These are phyloP conservation scores for Zele albiditarsus DNA, from an alignment of 2,888 invertebrate genomes.

Conservation along the genomic window DNA sequence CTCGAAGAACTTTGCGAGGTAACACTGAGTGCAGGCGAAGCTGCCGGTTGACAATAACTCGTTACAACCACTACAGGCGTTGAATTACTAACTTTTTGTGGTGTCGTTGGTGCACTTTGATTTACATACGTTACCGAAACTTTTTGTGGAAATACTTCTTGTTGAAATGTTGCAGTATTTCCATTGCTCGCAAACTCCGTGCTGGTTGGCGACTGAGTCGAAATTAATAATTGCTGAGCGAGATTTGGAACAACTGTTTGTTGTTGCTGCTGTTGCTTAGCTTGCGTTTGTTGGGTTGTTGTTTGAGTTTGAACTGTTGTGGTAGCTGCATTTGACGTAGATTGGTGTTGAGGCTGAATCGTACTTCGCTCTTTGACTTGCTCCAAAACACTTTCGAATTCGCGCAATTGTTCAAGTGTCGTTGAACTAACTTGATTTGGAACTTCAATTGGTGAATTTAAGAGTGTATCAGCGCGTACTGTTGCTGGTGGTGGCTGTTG, in stretches of 20 bases:
- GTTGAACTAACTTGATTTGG: conserved; percentile 79
- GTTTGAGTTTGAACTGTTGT: conserved; percentile 67
- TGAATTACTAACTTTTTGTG: conserved; percentile 72
- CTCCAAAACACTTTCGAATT: conserved; percentile 87
- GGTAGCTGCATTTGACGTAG: conserved; percentile 55
- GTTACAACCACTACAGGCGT: conserved; percentile 77
- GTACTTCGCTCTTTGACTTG: conserved; percentile 86
- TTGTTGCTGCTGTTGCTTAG: conserved; percentile 55
- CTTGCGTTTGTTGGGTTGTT: conserved; percentile 55
- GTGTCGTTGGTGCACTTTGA: conserved; percentile 63
- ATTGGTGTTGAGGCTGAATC: conserved; percentile 74
- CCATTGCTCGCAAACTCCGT: conserved; percentile 62
- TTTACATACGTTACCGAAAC: conserved; percentile 76
- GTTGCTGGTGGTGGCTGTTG: conserved; percentile 72
- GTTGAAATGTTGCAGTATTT: conserved; percentile 60
- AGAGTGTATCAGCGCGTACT: conserved; percentile 56
- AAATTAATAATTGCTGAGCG: conserved; percentile 67
- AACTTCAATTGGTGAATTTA: conserved; percentile 65
- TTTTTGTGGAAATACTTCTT: conserved; percentile 71
- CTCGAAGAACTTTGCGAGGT: conserved; percentile 77
- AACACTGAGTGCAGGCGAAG: conserved; percentile 76
- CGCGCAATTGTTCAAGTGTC: conserved; percentile 84
- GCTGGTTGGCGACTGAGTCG: conserved; percentile 57
- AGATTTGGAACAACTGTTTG: conserved; percentile 60
- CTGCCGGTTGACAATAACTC: conserved; percentile 75